These are phyloP conservation scores for Apistogramma diplotaenia DNA, from an alignment of 2,113 vertebrate genomes.

Conservation along the genomic window DNA sequence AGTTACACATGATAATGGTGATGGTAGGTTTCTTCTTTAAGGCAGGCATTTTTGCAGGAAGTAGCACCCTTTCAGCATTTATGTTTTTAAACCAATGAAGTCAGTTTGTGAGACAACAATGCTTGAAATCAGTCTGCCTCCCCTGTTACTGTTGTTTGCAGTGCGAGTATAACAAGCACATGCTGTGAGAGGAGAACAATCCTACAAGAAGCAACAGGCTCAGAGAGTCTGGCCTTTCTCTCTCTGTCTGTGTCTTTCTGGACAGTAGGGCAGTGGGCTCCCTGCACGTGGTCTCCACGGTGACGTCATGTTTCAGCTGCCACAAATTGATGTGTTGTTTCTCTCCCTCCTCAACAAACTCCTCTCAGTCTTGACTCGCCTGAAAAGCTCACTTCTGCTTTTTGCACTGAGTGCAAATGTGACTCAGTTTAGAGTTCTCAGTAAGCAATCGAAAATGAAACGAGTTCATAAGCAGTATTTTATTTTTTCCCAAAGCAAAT, in stretches of 20 bases:
- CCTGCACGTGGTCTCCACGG: conserved; percentile 46
- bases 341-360: conserved; percentile 50
- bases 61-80: background rate
- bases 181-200: conserved; percentile 7
- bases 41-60: background rate
- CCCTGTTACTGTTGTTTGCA: background rate
- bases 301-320: conserved; percentile 48
- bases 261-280: conserved; percentile 35
- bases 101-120: background rate
- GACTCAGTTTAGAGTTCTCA: background rate
- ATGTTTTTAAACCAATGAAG: background rate
- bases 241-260: conserved; percentile 3
- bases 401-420: background rate
- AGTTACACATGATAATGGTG: background rate
- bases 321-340: conserved; percentile 55
- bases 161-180: conserved; percentile 7
- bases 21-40: background rate
- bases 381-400: conserved; percentile 29
- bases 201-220: background rate
- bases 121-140: background rate
- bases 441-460: background rate
- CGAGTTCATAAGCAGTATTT: background rate
- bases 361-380: conserved; percentile 34
- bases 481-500: too few relatives aligned
- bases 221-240: background rate